phyloP scores from a whole-genome alignment of 2,113 vertebrate species.

The Plectropomus leopardus region DNA sequence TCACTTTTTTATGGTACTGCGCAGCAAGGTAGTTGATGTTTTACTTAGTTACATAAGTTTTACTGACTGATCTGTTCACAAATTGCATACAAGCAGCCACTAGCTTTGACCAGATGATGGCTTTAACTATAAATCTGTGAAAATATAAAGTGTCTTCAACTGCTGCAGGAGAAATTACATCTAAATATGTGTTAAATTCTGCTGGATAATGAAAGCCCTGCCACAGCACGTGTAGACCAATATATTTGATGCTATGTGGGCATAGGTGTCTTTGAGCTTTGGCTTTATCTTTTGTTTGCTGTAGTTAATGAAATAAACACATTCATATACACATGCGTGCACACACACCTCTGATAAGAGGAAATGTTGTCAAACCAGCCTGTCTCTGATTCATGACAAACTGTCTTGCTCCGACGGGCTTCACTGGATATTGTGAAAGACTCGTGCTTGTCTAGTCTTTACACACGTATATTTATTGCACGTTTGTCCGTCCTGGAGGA shows the following conservation, averaged over 20 bases:
- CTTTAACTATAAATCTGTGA: background rate
- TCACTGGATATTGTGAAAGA: background rate
- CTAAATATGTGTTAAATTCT: background rate
- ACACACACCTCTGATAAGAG: background rate
- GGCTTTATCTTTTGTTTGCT: background rate
- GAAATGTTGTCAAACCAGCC: conserved; percentile 31
- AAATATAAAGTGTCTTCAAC: background rate
- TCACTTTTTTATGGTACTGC: accelerated
- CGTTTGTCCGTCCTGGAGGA: background rate
- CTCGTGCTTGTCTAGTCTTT: background rate
- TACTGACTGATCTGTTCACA: background rate
- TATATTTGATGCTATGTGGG: background rate
- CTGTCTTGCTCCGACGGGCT: background rate
- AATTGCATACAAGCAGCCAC: background rate
- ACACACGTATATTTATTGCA: background rate
- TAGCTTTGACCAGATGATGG: background rate
- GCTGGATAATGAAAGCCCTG: background rate
- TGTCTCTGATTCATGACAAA: conserved; percentile 1
- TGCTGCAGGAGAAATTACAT: background rate
- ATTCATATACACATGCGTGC: background rate
- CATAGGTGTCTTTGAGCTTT: conserved; percentile 7
- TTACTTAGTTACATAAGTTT: background rate
- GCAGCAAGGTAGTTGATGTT: background rate
- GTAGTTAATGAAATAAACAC: background rate
- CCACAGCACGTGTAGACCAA: background rate